Evolutionary conservation across 1,140 invertebrate species (phyloP), one percentile per base, ranked within the genome.

Genomic region (Drosophila nasuta): DNA sequence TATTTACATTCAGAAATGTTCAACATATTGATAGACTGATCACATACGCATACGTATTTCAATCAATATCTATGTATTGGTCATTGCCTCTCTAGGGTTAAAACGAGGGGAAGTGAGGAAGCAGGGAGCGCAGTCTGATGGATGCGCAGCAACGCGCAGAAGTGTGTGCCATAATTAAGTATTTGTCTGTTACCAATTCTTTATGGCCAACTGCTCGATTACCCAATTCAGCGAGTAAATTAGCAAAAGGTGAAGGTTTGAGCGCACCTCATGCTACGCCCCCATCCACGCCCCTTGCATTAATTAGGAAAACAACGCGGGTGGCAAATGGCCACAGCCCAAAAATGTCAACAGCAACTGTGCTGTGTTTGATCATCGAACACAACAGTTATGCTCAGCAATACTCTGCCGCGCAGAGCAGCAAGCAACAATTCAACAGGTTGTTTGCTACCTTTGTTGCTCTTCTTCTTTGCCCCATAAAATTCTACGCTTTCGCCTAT

Each of bases 161-260:
- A 25, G 66, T 75, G 76, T 59, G 17, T 7, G 20, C 62, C 48
- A 52, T 64, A 38, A 51, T 38, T 49, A 70, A 60, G 56, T 57
- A 75, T 72, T 65, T 58, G 67, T 67, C 68, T 77, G 81, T 83
- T 82, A 83, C 72, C 81, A 69, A 82, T 82, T 82, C 67, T 79
- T 75, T 5, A 11, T 33, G 15, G 58, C n/a, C 67, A 65, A 65
- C 17, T 38, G 33, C 11, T 38, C 7, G 38, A 59, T 46, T 62
- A 15, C 13, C 10, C 45, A 48, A 48, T 65, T 64, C 49, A 38
- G 35, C 38, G 20, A 30, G 13, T 30, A 35, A 43, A 43, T 58
- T 56, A 30, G 35, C 58, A 65, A 85, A 68, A 69, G 77, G 81
- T 83, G 73, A 83, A 85, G 81, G 81, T 73, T 43, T 43, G 1